Base-by-base conservation (phyloP, 2,888 invertebrate genomes). In the Rhimphoctona megacephalus region DNA sequence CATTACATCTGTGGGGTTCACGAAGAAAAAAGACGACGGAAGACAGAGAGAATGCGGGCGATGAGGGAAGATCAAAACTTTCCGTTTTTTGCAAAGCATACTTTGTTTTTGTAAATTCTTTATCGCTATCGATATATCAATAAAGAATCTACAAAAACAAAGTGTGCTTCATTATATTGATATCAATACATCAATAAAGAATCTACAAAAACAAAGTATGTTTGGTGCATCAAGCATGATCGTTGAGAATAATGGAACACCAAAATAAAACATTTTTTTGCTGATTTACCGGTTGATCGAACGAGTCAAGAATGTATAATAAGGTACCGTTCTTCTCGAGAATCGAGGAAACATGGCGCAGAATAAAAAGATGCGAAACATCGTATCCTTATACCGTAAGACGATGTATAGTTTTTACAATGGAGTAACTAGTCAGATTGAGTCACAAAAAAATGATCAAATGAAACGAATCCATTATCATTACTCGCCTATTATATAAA, bases 321-420 rank as follows among this genome's bases (percentile, higher is more conserved):
- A 81, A 69, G 81, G 36, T 81, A 86, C 84, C 86, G 86, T 86
- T 86, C 54, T 81, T 76, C 78, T 25, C 39, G 80, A 81, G 69
- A 81, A 79, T 64, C 54, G n/a, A 73, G 67, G 39, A 22, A 54
- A 69, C 30, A 17, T 39, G 25, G 69, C 19, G 17, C 14, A 57
- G 11, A 67, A 43, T 19, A 43, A 43, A 54, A 11, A 25, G 17
- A 69, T 39, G 54, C 43, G 46, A 79, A 69, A 69, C 54, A 79
- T 78, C 52, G 54, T 25, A 57, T 52, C 78, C 22, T 39, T 22
- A 39, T 78, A 67, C 67, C 67, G 78, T 78, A 78, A 52, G 78
- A 52, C 67, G 66, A 49, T 66, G 49, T 66, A 36, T 14, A 7
- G 52, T 14, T 22, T 54, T 54, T 67, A 67, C 54, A 25, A 30